Evolutionary conservation across 2,113 vertebrate species (phyloP), one percentile per base, ranked within the genome.

Genomic region (Raja brachyura): DNA sequence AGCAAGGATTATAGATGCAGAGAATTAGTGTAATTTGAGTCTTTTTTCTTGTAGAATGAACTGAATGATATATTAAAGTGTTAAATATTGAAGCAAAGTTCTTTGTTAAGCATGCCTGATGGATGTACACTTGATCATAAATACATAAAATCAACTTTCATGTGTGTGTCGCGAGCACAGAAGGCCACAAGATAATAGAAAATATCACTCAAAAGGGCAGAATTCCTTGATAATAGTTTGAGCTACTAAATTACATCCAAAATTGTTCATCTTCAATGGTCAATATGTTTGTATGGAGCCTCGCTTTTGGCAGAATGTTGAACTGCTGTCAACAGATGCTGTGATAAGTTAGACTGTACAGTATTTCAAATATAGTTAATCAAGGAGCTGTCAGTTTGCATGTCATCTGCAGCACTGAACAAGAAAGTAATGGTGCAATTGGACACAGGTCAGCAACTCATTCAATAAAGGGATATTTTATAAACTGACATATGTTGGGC

Each of bases 361-460:
- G 76, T 93, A 93, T 93, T 93, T 94, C 93, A 93, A 85, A 93
- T 77, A 75, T 0, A 86, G 93, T 83, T 94, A 94, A 95, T 95
- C 94, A 95, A 90, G 83, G 92, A 93, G 28, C 93, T 94, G 94
- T 93, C 95, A 94, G 93, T 94, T 93, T 94, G 56, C 28, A 68
- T 93, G 94, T 93, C 94, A 70, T 81, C 85, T 93, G 93, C 93
- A 92, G 93, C 93, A 93, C 93, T 88, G 94, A 93, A 94, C 56
- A 70, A 93, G 48, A 93, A 93, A 93, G 81, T 93, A 77, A 93
- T 93, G 93, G 54, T 56, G 83, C 77, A 93, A 92, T 79, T 93
- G 93, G 93, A 93, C 93, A 81, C 93, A 93, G 93, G 93, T 94
- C 93, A 93, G 73, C 70, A 85, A 63, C 75, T 93, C 63, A 39